Base-by-base conservation (phyloP, 2,797 vertebrate genomes). In the Melanotaenia boesemani region DNA sequence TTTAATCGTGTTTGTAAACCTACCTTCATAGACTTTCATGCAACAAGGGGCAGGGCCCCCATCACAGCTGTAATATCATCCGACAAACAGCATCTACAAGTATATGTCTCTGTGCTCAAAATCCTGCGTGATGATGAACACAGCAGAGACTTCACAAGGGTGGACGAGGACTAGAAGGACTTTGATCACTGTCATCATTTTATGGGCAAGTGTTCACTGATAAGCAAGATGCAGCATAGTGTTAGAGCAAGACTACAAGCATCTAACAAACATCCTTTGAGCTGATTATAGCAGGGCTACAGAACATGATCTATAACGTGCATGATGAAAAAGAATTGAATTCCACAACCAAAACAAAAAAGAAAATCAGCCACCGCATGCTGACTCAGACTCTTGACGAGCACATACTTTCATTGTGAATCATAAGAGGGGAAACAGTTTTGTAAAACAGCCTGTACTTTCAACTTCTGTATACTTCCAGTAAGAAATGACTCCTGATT, bases 371-470 rank as follows among this genome's bases (percentile, higher is more conserved):
- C 48, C 48, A 58, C 2, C 18, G 54, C 30, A 58, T 41, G 61
- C 22, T 64, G 65, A 71, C 66, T 74, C 70, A 52, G 26, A 20
- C 12, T 41, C 36, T 37, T 11, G 13, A 41, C 18, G 41, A 13
- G 24, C 16, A 61, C 69, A 37, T 52, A 60, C n/a, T 70, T 68
- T 68, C n/a, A 71, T 5, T 57, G 2, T 67, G 54, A 82, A 39
- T 72, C 59, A 82, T 8, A 77, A 64, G 24, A 52, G 18, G 6
- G 15, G 5, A 67, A 79, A 61, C 34, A 50, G 1, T 48, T 22
- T 34, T 32, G 34, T 56, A 52, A 63, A 63, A 74, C 62, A 72
- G 18, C n/a, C 58, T 74, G 67, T 24, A 77, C 81, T 84, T 87
- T 87, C 68, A 48, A 60, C 85, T 67, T 65, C 18, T 72, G 74